These are phyloP conservation scores for Dipodomys spectabilis DNA, from an alignment of 2,113 vertebrate species.

Conservation along the genomic window DNA sequence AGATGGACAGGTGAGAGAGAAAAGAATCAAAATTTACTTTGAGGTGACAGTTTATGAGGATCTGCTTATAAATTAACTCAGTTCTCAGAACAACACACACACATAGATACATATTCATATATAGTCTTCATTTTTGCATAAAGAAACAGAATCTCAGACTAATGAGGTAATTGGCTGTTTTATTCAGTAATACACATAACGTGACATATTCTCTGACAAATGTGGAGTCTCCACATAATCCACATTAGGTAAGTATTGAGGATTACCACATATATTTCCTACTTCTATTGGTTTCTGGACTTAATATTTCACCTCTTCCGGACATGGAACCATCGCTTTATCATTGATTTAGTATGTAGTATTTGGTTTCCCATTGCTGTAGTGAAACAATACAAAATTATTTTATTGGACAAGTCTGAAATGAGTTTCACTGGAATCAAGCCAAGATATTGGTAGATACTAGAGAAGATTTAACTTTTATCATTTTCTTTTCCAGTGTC, in stretches of 20 bases:
- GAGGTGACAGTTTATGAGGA: not conserved
- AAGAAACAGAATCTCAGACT: not conserved
- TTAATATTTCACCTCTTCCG: not conserved
- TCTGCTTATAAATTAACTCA: not conserved
- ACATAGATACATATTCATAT: too few species aligned
- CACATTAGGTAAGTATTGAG: too few species aligned
- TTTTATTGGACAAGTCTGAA: not conserved
- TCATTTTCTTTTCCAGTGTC: not conserved
- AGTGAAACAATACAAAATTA: not conserved
- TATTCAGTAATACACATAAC: too few species aligned
- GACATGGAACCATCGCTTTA: not conserved
- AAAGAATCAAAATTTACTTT: not conserved
- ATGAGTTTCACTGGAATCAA: not conserved
- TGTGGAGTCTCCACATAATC: not conserved
- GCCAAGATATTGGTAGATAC: not conserved
- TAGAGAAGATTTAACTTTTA: not conserved
- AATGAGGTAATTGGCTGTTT: not conserved
- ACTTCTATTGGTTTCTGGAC: not conserved
- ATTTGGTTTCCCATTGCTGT: not conserved
- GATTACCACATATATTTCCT: too few species aligned
- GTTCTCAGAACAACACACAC: not conserved
- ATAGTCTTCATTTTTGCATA: not conserved
- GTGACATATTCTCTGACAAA: not conserved
- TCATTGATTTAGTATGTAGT: not conserved
- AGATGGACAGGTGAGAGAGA: not conserved